Percentiles rank a stretch among this genome's conserved stretches.
These are phyloP conservation scores for Sturnira hondurensis DNA, from an alignment of 2,113 vertebrate genomes.

Conservation along the genomic window DNA sequence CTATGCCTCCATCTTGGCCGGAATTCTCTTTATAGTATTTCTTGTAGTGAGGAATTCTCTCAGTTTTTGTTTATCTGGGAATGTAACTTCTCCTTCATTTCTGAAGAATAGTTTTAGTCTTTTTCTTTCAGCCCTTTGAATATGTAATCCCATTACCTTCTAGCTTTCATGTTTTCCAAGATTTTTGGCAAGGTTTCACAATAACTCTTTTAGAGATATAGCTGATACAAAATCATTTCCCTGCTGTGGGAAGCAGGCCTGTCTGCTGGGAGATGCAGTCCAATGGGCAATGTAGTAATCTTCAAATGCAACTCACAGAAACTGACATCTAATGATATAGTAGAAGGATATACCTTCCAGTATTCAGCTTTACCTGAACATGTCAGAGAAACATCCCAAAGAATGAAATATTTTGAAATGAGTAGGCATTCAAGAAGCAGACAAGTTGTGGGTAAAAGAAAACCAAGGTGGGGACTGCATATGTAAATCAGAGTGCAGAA, in stretches of 20 bases:
- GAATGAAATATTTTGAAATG: not conserved
- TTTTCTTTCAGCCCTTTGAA: slow-evolving; percentile 7
- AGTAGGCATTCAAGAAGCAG: not conserved
- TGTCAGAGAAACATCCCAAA: not conserved
- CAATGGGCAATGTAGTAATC: not conserved
- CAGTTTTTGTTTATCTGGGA: not conserved
- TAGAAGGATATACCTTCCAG: not conserved
- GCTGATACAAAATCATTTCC: not conserved
- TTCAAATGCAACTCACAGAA: not conserved
- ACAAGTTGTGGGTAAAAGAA: not conserved
- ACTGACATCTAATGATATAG: not conserved
- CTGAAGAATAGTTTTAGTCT: not conserved
- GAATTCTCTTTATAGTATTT: not conserved
- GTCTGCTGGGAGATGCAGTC: not conserved
- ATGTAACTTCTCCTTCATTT: not conserved
- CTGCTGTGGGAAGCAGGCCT: not conserved
- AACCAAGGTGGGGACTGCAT: not conserved
- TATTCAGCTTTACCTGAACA: not conserved
- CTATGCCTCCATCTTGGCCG: no score
- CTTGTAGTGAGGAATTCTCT: not conserved
- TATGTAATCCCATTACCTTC: not conserved
- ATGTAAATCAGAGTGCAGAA: not conserved
- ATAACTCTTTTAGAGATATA: not conserved
- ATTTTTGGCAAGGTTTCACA: not conserved
- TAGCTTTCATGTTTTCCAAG: not conserved